Evolutionary conservation across 2,113 vertebrate species (phyloP).

Genomic region (Elanoides forficatus): DNA sequence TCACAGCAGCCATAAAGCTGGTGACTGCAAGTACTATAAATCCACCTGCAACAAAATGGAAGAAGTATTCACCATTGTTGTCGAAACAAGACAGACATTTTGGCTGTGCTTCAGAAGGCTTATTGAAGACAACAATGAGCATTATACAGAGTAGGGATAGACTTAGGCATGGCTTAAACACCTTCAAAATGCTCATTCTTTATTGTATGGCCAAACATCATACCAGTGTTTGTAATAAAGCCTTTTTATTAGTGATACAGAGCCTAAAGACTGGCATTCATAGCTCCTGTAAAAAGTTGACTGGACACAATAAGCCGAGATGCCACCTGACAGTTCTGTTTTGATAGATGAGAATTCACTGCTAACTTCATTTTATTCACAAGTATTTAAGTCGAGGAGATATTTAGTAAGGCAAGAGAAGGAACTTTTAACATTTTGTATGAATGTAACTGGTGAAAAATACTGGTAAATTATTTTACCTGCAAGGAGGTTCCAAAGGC

Average conservation of each 20-base stretch:
- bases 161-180: neutral
- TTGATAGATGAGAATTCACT: neutral
- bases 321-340: neutral
- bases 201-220: neutral
- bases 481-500: slow-evolving; percentile 92
- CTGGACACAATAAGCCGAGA: neutral
- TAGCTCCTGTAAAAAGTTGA: neutral
- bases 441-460: neutral
- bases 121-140: neutral
- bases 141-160: neutral
- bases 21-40: slow-evolving; percentile 78
- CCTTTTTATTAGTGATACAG: neutral
- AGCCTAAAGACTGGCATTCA: neutral
- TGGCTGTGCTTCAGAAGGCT: neutral
- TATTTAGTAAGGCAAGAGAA: neutral
- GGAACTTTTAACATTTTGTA: neutral
- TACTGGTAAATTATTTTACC: slow-evolving; percentile 65
- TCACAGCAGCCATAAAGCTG: slow-evolving; percentile 87
- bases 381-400: neutral
- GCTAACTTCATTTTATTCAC: neutral
- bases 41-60: slow-evolving; percentile 74
- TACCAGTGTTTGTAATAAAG: neutral
- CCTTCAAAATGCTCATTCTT: neutral
- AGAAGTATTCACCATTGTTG: neutral
- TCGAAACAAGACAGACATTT: neutral